Base-by-base conservation (phyloP, 2,797 vertebrate genomes). In the Tapirus indicus region DNA sequence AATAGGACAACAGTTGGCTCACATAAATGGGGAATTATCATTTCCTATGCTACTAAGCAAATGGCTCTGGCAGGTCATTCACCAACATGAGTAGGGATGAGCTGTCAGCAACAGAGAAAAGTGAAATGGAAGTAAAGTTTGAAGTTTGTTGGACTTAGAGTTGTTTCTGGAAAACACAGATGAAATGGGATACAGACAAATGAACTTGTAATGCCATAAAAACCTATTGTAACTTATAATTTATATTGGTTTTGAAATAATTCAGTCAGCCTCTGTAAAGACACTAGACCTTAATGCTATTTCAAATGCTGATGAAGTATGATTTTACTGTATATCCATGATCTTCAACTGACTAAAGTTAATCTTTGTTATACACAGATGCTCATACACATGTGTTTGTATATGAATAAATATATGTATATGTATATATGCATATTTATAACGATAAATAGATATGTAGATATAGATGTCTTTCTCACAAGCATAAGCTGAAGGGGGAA, bases 141-240 rank as follows among this genome's bases (percentile, higher is more conserved):
- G 10, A n/a, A 54, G 62, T 74, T 85, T 87, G 17, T 52, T 83
- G 54, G 16, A 54, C 35, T 83, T 78, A 35, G 68, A 91, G 35
- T 78, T 86, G 20, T 80, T 90, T 21, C n/a, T 89, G n/a, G 17
- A 75, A 84, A 77, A 18, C 38, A 78, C 16, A 87, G 88, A 47
- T 27, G 41, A 72, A 91, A 62, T 52, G 9, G 25, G 12, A 75
- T 62, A n/a, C 13, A 68, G n/a, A 88, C 62, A 60, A 88, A 83
- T 88, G 69, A 90, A 62, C 29, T 96, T 82, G 10, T 68, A 75
- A 79, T 88, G 17, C 38, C 56, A 12, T 89, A 58, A 75, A 88
- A 74, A 47, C 9, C 32, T 72, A 52, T 17, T 96, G 21, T 80
- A 38, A 60, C 7, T 60, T 69, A 41, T 25, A 83, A 74, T 52